A percentile compares a stretch with the other conserved stretches of the same genome.
phyloP scores from a whole-genome alignment of 92 coral and sea anemone species.

The Phenganax subtilis region DNA sequence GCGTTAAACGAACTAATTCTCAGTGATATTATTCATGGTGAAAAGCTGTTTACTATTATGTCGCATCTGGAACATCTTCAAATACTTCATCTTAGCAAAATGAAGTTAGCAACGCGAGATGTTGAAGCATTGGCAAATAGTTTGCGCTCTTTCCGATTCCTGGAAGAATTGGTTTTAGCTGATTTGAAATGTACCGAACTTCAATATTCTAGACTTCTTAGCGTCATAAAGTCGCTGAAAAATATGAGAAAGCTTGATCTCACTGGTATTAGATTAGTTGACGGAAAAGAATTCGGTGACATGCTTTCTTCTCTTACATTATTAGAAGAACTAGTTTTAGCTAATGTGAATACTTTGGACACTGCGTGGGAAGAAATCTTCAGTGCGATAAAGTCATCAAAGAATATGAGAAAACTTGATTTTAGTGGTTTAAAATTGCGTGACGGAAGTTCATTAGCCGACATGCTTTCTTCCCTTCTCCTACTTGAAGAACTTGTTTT shows the following conservation, averaged over 20 bases:
- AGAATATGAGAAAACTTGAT: neutral
- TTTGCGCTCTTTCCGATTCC: too few species aligned
- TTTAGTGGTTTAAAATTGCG: neutral
- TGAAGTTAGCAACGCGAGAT: too few species aligned
- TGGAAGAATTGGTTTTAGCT: too few species aligned
- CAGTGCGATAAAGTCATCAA: neutral
- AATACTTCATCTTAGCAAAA: too few species aligned
- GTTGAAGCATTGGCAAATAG: too few species aligned
- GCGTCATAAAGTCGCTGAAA: neutral
- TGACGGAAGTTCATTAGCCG: neutral
- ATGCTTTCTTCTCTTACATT: neutral
- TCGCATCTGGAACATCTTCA: too few species aligned
- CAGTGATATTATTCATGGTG: slow-evolving; percentile 4
- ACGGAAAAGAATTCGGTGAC: neutral
- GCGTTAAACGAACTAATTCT: neutral
- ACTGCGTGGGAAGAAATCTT: neutral
- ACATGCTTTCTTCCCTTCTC: neutral
- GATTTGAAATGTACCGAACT: too few species aligned
- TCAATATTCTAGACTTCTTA: too few species aligned
- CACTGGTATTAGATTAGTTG: neutral
- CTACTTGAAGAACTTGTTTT: neutral
- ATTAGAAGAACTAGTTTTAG: neutral
- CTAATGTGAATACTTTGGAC: neutral
- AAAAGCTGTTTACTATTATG: neutral
- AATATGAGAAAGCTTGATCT: neutral